Conservation (phyloP, 2,797 vertebrate species). For the Darevskia mixta region DNA sequence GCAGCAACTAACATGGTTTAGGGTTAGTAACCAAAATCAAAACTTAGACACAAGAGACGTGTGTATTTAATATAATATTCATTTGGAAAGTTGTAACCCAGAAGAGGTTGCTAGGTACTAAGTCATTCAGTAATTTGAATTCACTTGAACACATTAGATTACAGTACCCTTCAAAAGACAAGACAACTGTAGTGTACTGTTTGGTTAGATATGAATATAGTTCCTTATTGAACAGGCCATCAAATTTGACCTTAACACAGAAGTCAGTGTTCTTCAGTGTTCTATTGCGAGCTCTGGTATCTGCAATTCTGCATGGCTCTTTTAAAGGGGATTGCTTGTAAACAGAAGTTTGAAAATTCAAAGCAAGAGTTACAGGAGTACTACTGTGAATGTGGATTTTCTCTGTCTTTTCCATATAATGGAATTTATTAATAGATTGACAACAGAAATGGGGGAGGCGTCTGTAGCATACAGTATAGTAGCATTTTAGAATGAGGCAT, state of each 20-base stretch:
- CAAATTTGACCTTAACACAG: conserved; percentile 19
- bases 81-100: neutral
- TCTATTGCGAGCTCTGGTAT: neutral
- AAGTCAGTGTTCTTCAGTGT: neutral
- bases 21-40: conserved; percentile 7
- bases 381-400: neutral
- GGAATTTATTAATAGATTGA: conserved; percentile 39
- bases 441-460: neutral
- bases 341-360: conserved; percentile 23
- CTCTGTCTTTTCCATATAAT: neutral
- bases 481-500: neutral
- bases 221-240: conserved; percentile 20
- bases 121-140: conserved; percentile 9
- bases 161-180: conserved; percentile 35
- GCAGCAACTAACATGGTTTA: neutral
- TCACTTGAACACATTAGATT: conserved; percentile 21
- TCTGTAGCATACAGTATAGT: neutral
- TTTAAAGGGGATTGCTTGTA: conserved; percentile 21
- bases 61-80: neutral
- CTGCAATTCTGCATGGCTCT: neutral
- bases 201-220: neutral
- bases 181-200: neutral
- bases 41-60: conserved; percentile 17
- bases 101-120: neutral
- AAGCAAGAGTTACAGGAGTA: conserved; percentile 18